phyloP scores from a whole-genome alignment of 2,888 invertebrate genomes.

The Metacarcinus magister region DNA sequence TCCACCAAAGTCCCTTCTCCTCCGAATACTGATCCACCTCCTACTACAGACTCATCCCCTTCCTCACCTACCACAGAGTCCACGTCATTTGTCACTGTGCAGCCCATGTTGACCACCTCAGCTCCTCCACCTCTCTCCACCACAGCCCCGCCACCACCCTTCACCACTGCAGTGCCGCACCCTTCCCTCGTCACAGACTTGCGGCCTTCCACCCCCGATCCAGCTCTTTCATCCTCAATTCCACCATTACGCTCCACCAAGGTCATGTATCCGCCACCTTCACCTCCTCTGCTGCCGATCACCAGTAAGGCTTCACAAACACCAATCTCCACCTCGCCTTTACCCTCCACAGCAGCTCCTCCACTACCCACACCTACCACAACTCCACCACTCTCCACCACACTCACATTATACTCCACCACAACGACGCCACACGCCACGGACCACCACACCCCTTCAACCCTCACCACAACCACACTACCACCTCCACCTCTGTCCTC shows the following conservation, averaged over 20 bases:
- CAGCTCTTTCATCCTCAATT: neutral
- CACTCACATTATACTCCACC: neutral
- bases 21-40: neutral
- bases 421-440: neutral
- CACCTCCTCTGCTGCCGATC: neutral
- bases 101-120: conserved; percentile 22
- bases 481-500: neutral
- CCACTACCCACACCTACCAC: neutral
- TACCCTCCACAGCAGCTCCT: neutral
- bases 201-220: conserved; percentile 5
- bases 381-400: neutral
- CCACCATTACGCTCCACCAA: neutral
- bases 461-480: neutral
- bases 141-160: neutral
- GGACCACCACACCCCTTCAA: neutral
- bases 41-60: neutral
- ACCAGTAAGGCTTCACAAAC: conserved; percentile 9
- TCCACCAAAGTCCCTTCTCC: neutral
- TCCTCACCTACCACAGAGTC: neutral
- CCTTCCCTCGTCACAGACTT: conserved; percentile 6
- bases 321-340: neutral
- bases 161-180: neutral
- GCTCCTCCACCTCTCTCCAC: conserved; percentile 12
- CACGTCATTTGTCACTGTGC: neutral
- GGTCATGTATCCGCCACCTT: neutral